These are phyloP conservation scores for Hyaena hyaena DNA, from an alignment of 2,113 vertebrate species.

Conservation along the genomic window DNA sequence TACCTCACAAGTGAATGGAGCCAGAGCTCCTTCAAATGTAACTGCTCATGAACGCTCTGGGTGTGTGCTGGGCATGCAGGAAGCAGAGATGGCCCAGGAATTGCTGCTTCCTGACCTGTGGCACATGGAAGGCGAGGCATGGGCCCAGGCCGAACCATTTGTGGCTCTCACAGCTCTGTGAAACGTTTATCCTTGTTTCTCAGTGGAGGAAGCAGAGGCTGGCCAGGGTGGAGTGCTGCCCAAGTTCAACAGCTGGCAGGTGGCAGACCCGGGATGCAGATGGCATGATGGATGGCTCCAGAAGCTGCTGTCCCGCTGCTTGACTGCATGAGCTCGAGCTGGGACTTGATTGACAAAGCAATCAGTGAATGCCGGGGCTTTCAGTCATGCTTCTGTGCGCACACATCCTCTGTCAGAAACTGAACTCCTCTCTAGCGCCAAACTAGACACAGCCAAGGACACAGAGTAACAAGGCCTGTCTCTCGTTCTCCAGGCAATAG, in stretches of 20 bases:
- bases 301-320: not conserved
- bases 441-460: accelerated
- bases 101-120: not conserved
- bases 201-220: not conserved
- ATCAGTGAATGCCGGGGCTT: accelerated
- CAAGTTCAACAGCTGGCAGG: not conserved
- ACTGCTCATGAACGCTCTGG: accelerated
- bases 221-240: accelerated
- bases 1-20: not conserved
- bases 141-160: accelerated
- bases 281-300: not conserved
- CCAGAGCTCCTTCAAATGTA: not conserved
- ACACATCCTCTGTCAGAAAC: accelerated
- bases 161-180: not conserved
- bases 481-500: not conserved
- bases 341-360: not conserved
- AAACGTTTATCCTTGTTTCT: not conserved
- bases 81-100: no score
- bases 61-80: no score
- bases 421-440: not conserved
- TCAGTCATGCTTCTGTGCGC: not conserved
- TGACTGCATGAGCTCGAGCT: accelerated
- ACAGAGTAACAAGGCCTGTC: not conserved
- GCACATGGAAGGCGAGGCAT: accelerated
- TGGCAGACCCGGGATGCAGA: not conserved